Percentiles rank a stretch among this genome's conserved stretches.
phyloP scores from a whole-genome alignment of 2,113 vertebrate genomes.

The Pterophyllum scalare region DNA sequence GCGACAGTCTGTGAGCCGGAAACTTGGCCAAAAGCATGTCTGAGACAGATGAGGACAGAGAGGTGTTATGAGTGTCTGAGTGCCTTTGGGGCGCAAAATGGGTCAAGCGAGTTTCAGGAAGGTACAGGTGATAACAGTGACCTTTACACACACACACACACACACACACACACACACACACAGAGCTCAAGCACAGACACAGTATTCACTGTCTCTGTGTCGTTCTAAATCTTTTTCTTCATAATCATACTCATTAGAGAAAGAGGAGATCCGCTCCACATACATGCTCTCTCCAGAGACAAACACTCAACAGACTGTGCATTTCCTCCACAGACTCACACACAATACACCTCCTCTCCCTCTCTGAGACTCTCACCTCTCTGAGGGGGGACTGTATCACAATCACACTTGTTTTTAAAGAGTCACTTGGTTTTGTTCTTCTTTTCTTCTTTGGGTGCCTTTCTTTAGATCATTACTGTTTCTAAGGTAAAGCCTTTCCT shows the following conservation, averaged over 20 bases:
- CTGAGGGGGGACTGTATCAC: constrained; percentile 17
- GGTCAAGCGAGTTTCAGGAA: constrained; percentile 44
- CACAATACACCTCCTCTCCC: neutral
- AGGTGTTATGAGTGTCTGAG: neutral
- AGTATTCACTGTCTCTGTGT: constrained; percentile 8
- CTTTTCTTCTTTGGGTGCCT: neutral
- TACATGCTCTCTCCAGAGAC: constrained; percentile 43
- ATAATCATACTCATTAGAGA: constrained; percentile 18
- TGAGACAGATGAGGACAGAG: neutral
- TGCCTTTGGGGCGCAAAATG: constrained; percentile 51
- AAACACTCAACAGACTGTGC: constrained; percentile 19
- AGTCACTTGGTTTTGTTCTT: neutral
- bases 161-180: constrained; percentile 21
- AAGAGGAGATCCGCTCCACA: constrained; percentile 28
- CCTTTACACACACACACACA: constrained; percentile 24
- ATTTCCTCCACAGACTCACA: constrained; percentile 35
- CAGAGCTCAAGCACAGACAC: constrained; percentile 17
- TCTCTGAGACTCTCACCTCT: neutral
- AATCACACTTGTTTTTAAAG: neutral
- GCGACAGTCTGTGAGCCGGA: constrained; percentile 21
- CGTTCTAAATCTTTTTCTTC: constrained; percentile 9
- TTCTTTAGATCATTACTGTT: constrained; percentile 19
- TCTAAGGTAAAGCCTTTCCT: constrained; percentile 19
- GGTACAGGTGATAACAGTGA: constrained; percentile 26
- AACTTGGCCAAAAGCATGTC: constrained; percentile 45